Base-by-base conservation (phyloP, 1,140 invertebrate genomes). In the Drosophila tsacasi region DNA sequence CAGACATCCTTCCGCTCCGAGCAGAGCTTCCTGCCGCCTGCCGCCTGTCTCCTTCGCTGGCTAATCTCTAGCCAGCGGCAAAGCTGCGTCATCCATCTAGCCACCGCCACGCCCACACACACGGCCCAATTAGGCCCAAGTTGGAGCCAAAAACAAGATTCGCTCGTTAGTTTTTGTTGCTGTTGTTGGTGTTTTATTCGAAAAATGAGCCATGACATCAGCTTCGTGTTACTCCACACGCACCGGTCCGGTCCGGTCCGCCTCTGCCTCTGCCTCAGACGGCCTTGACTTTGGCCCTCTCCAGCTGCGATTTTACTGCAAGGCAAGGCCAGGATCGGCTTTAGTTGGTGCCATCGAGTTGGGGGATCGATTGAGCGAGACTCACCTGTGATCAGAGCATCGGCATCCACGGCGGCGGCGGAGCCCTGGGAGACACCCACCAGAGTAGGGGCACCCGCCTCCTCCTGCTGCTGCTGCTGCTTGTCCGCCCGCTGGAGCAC, bases 271-370 rank as follows among this genome's bases (percentile, higher is more conserved):
- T 46, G 55, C 12, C n/a, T 64, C n/a, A 55, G 1, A 65, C 66
- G 50, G 78, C 84, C 81, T 90, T 89, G 69, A 89, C 85, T 79
- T 81, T 81, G 74, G 84, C 74, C 55, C 30, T 59, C 58, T 87
- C 63, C 58, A 68, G 65, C 19, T 83, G 75, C 15, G 84, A 81
- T 27, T 89, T 89, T 3, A 84, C 84, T 89, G 69, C 30, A 68
- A 66, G n/a, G 40, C 27, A 23, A n/a, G 40, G 21, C 47, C 47
- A 49, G 47, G 44, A 19, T 54, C 17, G 39, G 49, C 0, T 21
- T 35, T 9, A 65, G 50, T 37, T 13, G 2, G 15, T 12, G 2
- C 13, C 19, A 7, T 2, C 30, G 30, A n/a, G n/a, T n/a, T n/a
- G n/a, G n/a, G 5, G 25, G 1, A 13, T 19, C 13, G 3, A 27